Conservation (phyloP, 2,888 invertebrate genomes). For the Elmis aenea region DNA sequence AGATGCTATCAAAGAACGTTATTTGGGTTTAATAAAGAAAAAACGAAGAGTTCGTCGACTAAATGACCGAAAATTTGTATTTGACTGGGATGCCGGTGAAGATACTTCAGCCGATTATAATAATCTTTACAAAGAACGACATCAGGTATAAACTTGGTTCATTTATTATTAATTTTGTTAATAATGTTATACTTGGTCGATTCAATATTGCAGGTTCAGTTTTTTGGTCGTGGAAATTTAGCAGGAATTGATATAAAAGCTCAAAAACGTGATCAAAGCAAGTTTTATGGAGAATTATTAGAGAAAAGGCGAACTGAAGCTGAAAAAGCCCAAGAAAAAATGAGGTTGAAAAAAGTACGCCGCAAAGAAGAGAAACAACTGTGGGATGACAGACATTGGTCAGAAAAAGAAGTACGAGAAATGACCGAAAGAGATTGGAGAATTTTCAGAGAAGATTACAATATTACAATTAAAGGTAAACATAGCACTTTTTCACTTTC, state of each 20-base stretch:
- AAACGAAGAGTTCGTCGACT: constrained; percentile 86
- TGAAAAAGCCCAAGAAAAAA: constrained; percentile 94
- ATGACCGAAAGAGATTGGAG: constrained; percentile 99
- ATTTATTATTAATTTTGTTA: neutral
- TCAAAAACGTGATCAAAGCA: constrained; percentile 90
- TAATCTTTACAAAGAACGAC: constrained; percentile 90
- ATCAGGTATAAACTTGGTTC: constrained; percentile 54
- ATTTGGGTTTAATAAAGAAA: constrained; percentile 89
- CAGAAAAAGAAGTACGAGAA: constrained; percentile 86
- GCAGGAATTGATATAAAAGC: constrained; percentile 98
- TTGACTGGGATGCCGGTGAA: constrained; percentile 99
- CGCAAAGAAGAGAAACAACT: constrained; percentile 96
- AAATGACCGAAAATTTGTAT: constrained; percentile 98
- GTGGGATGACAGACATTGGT: constrained; percentile 99
- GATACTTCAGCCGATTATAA: constrained; percentile 99
- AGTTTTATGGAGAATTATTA: constrained; percentile 93
- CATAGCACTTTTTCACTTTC: too few species aligned
- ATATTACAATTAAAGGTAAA: constrained; percentile 97
- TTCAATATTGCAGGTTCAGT: constrained; percentile 65
- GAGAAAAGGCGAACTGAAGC: constrained; percentile 93
- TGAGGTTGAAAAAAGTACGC: constrained; percentile 85
- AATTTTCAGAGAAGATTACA: constrained; percentile 99
- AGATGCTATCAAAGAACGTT: constrained; percentile 93
- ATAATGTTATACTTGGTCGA: neutral
- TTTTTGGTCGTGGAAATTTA: constrained; percentile 95